These are phyloP conservation scores for Genyomyrus donnyi DNA, from an alignment of 2,113 vertebrate genomes.

Conservation along the genomic window DNA sequence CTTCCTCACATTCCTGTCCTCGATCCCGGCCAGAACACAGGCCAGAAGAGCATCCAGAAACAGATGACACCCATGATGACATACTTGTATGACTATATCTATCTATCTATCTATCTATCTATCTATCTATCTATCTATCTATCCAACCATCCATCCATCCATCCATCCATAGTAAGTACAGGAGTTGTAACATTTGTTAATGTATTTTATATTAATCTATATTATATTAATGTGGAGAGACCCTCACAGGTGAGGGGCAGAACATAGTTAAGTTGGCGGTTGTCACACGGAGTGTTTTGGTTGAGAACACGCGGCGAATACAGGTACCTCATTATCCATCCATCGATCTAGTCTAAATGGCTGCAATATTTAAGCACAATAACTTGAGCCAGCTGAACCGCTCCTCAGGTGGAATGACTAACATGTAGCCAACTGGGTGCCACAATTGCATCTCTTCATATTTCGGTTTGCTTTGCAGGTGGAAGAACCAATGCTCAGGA, in stretches of 20 bases:
- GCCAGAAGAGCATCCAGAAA: background rate
- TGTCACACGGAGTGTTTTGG: too few relatives aligned
- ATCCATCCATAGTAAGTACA: background rate
- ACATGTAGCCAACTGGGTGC: slow-evolving; percentile 14
- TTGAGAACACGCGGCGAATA: too few relatives aligned
- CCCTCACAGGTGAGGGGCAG: too few relatives aligned
- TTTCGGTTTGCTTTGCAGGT: background rate
- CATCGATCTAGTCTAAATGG: background rate
- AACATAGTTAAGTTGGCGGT: too few relatives aligned
- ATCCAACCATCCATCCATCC: background rate
- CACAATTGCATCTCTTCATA: background rate
- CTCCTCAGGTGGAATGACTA: background rate
- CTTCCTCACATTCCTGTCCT: background rate
- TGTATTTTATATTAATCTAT: too few relatives aligned
- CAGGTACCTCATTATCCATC: background rate
- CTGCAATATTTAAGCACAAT: background rate
- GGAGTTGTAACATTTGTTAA: too few relatives aligned
- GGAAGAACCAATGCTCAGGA: background rate
- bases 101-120: background rate
- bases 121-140: background rate
- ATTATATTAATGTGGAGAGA: too few relatives aligned
- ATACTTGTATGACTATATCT: background rate
- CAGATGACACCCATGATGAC: background rate
- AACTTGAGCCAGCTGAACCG: background rate
- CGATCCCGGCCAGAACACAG: background rate